Conservation (phyloP, 2,113 vertebrate genomes). For the Pterocles gutturalis region DNA sequence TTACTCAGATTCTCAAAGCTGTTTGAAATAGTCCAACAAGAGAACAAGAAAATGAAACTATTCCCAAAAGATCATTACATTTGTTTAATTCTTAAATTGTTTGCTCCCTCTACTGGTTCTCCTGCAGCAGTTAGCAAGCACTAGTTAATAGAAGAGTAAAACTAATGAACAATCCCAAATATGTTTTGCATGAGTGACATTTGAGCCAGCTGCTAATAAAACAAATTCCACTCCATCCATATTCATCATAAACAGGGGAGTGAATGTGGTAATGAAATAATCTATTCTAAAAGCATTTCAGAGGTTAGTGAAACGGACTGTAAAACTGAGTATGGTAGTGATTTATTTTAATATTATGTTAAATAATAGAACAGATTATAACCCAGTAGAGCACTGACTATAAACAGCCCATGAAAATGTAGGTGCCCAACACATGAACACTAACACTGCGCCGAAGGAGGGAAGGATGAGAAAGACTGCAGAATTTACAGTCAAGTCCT, state of each 20-base stretch:
- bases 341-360: conserved; percentile 17
- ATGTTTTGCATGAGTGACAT: conserved; percentile 1
- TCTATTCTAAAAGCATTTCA: not conserved
- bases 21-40: not conserved
- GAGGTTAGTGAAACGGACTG: conserved; percentile 13
- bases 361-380: conserved; percentile 15
- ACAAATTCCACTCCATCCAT: conserved; percentile 4
- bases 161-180: not conserved
- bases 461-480: not conserved
- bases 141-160: not conserved
- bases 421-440: not conserved
- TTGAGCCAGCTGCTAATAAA: conserved; percentile 8
- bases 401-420: not conserved
- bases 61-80: not conserved
- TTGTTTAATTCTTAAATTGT: not conserved
- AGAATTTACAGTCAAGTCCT: conserved; percentile 9
- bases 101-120: conserved; percentile 55
- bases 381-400: not conserved
- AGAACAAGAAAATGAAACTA: not conserved
- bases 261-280: not conserved
- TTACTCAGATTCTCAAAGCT: not conserved
- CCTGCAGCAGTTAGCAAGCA: not conserved
- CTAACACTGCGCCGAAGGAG: not conserved
- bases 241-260: not conserved
- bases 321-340: not conserved